phyloP scores from a whole-genome alignment of 2,113 vertebrate genomes.

The Acanthisitta chloris region DNA sequence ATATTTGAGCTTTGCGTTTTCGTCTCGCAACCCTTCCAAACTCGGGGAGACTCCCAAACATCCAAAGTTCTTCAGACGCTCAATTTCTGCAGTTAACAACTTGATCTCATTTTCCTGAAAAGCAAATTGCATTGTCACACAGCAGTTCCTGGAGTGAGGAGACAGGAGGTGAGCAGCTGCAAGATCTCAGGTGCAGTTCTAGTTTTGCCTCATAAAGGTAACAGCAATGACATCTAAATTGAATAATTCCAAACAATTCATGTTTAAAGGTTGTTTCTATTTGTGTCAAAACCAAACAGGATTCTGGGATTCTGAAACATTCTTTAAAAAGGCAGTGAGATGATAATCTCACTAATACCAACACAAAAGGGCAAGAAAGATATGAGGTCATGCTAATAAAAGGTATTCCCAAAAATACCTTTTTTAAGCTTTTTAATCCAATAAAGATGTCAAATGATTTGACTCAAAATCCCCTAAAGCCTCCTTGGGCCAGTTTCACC shows the following conservation, averaged over 20 bases:
- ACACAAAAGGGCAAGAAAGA: background rate
- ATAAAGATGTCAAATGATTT: background rate
- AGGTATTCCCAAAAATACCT: background rate
- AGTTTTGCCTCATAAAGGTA: background rate
- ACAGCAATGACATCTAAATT: background rate
- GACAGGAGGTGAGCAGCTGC: background rate
- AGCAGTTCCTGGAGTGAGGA: background rate
- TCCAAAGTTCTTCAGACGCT: conserved; percentile 80
- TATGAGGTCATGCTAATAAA: background rate
- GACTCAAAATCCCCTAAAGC: background rate
- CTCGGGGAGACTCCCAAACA: conserved; percentile 61
- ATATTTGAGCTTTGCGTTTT: conserved; percentile 90
- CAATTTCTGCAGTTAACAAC: conserved; percentile 83
- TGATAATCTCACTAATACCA: background rate
- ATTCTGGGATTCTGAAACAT: background rate
- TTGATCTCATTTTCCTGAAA: conserved; percentile 87
- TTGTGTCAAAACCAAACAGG: background rate
- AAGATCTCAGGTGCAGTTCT: background rate
- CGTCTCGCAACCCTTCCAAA: conserved; percentile 83
- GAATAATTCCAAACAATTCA: background rate
- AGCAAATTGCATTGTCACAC: background rate
- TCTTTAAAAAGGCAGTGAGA: background rate
- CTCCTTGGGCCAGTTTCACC: background rate
- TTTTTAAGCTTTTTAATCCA: background rate
- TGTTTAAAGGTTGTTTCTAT: background rate